These are phyloP conservation scores for Listronotus oregonensis DNA, from an alignment of 1,140 invertebrate genomes.

Conservation along the genomic window DNA sequence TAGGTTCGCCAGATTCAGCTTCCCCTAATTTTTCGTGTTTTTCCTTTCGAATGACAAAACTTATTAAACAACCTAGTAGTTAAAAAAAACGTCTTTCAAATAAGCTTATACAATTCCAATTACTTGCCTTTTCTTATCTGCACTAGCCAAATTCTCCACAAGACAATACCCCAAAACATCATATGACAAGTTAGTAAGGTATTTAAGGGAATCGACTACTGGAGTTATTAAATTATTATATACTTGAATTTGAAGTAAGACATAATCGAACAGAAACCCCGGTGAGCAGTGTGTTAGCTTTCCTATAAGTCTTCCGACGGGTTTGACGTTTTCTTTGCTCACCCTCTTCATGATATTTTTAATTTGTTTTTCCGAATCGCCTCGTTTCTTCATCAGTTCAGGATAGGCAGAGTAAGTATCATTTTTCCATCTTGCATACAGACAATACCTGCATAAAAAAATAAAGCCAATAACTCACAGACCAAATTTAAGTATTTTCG, in stretches of 20 bases:
- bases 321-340: slow-evolving; percentile 98
- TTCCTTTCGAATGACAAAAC: too few species aligned
- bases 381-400: slow-evolving; percentile 78
- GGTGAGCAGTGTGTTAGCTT: slow-evolving; percentile 97
- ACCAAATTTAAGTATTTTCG: neutral
- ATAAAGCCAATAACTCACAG: slow-evolving; percentile 26
- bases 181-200: slow-evolving; percentile 92
- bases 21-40: too few species aligned
- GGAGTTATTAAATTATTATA: slow-evolving; percentile 97
- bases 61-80: too few species aligned
- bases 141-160: slow-evolving; percentile 84
- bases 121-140: slow-evolving; percentile 68
- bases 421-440: slow-evolving; percentile 95
- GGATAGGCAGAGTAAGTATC: slow-evolving; percentile 83
- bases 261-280: slow-evolving; percentile 94
- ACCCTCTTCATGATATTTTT: slow-evolving; percentile 98
- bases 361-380: slow-evolving; percentile 86
- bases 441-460: slow-evolving; percentile 69
- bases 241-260: slow-evolving; percentile 92
- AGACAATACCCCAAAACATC: slow-evolving; percentile 96
- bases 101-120: too few species aligned
- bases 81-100: too few species aligned
- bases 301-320: slow-evolving; percentile 91
- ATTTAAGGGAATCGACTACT: slow-evolving; percentile 97
- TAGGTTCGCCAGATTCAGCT: too few species aligned